Evolutionary conservation across 23 tunicate genomes (phyloP).

Genomic region (Clavelina lepadiformis): DNA sequence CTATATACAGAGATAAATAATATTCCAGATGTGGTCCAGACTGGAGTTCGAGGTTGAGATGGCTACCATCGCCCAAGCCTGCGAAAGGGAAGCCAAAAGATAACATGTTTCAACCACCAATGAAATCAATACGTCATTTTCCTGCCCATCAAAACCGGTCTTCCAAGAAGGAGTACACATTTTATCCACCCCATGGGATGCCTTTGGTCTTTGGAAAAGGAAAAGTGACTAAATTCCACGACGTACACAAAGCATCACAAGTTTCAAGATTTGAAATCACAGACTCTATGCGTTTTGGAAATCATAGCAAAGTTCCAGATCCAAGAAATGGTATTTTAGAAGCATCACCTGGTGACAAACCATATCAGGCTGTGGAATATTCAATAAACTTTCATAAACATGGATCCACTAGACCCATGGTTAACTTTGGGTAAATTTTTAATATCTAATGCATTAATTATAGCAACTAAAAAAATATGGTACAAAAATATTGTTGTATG

Average conservation of each 20-base stretch:
- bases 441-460: too few species aligned
- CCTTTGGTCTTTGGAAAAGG: conserved; percentile 47
- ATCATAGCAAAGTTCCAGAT: conserved; percentile 22
- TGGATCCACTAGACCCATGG: conserved; percentile 84
- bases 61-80: conserved; percentile 75
- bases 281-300: conserved; percentile 57
- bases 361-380: conserved; percentile 81
- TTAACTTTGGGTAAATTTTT: conserved; percentile 70
- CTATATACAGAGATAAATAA: background rate
- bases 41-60: conserved; percentile 63
- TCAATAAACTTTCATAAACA: conserved; percentile 62
- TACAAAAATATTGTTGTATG: too few species aligned
- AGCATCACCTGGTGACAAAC: conserved; percentile 85
- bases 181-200: conserved; percentile 78
- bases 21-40: conserved; percentile 74
- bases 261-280: conserved; percentile 45
- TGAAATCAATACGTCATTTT: conserved; percentile 59
- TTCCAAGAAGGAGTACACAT: conserved; percentile 40
- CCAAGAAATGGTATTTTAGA: conserved; percentile 47
- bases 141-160: conserved; percentile 40
- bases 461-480: too few species aligned
- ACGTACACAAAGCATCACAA: conserved; percentile 46
- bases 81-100: conserved; percentile 29
- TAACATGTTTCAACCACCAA: conserved; percentile 68
- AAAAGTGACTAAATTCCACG: conserved; percentile 56